Conservation (phyloP, 1,140 invertebrate species). For the Dreissena polymorpha region DNA sequence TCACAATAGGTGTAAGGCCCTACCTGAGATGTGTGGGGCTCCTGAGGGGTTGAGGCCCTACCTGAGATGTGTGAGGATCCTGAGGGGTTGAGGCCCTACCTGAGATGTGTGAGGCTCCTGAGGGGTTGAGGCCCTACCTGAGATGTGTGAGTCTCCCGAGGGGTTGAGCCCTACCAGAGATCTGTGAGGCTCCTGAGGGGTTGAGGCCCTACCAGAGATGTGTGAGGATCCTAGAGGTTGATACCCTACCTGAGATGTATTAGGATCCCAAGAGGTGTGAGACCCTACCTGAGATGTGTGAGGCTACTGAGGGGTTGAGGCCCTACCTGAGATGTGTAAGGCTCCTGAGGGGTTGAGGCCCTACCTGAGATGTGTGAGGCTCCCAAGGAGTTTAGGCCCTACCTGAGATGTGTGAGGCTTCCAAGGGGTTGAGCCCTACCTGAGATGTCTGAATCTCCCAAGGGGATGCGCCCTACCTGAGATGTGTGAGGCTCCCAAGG, state of each 20-base stretch:
- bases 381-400: constrained; percentile 63
- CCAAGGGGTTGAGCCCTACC: constrained; percentile 65
- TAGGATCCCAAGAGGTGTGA: constrained; percentile 60
- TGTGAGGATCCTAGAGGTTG: constrained; percentile 59
- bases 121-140: constrained; percentile 64
- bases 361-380: constrained; percentile 63
- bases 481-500: constrained; percentile 62
- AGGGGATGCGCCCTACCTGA: constrained; percentile 67
- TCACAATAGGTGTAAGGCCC: constrained; percentile 60
- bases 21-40: constrained; percentile 63
- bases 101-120: constrained; percentile 60
- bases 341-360: constrained; percentile 61
- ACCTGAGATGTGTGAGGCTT: constrained; percentile 62
- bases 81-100: constrained; percentile 65
- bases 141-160: constrained; percentile 63
- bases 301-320: constrained; percentile 63
- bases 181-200: constrained; percentile 61
- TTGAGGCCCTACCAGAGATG: constrained; percentile 64
- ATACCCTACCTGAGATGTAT: constrained; percentile 64
- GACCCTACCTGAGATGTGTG: constrained; percentile 62
- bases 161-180: constrained; percentile 61
- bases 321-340: constrained; percentile 64
- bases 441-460: constrained; percentile 60
- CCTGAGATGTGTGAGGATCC: constrained; percentile 61
- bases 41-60: constrained; percentile 63